Conservation (phyloP, 1,140 invertebrate species). For the Caenorhabditis latens region DNA sequence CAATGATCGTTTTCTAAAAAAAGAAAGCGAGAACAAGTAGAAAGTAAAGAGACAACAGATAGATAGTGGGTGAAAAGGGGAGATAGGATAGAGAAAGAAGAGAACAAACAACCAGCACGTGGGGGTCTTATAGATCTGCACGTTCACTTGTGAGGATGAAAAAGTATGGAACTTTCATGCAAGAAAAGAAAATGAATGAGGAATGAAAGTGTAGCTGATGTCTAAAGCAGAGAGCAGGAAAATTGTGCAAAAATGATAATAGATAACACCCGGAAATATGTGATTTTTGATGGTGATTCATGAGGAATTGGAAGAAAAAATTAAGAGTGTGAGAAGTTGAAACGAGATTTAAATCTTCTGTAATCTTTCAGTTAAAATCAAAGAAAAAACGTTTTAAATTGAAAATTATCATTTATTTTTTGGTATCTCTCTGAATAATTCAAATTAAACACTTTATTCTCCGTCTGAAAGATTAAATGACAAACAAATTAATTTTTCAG, state of each 20-base stretch:
- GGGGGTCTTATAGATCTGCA: neutral
- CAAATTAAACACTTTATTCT: too few species aligned
- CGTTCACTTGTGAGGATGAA: neutral
- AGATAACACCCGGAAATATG: neutral
- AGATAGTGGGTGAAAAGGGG: neutral
- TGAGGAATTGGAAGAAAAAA: neutral
- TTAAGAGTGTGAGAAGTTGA: too few species aligned
- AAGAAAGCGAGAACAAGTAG: neutral
- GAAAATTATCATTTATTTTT: too few species aligned
- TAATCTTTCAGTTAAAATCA: too few species aligned
- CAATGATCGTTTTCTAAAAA: neutral
- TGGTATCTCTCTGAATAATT: too few species aligned
- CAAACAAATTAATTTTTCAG: too few species aligned
- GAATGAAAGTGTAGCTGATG: neutral
- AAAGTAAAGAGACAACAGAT: neutral
- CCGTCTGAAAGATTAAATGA: too few species aligned
- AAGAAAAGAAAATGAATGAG: neutral
- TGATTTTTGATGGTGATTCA: neutral
- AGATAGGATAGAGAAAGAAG: neutral
- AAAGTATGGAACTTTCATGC: neutral
- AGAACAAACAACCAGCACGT: conserved; percentile 28
- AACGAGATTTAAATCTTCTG: too few species aligned
- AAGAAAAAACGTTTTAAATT: too few species aligned
- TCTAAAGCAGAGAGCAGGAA: neutral
- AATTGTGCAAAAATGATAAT: neutral